phyloP scores from a whole-genome alignment of 2,888 invertebrate genomes.

The Schizaphis graminum region DNA sequence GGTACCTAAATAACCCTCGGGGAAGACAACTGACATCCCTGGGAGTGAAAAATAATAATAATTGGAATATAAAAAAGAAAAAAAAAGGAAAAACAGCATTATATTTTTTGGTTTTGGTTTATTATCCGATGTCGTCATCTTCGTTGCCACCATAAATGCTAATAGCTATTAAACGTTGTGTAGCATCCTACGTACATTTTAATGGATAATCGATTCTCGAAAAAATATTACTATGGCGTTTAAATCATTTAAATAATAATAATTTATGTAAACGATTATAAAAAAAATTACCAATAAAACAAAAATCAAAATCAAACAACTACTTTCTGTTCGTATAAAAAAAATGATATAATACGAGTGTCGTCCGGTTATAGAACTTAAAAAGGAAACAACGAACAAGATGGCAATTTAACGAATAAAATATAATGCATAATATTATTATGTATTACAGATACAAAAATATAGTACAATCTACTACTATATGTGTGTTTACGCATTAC shows the following conservation, averaged over 20 bases:
- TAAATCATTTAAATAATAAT: background rate
- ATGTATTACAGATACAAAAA: background rate
- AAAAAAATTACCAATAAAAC: background rate
- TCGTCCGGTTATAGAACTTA: background rate
- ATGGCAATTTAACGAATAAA: background rate
- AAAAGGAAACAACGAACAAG: background rate
- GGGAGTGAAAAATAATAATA: conserved; percentile 42
- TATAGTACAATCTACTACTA: background rate
- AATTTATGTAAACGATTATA: background rate
- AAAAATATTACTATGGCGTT: background rate
- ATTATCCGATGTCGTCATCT: background rate
- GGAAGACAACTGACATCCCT: conserved; percentile 38
- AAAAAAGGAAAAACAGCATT: background rate
- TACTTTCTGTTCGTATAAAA: background rate
- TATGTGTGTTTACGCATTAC: background rate
- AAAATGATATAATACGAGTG: background rate
- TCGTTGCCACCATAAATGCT: background rate
- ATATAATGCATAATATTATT: background rate
- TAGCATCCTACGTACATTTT: background rate
- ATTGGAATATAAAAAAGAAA: conserved; percentile 29
- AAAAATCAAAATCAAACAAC: background rate
- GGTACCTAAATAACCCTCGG: conserved; percentile 30
- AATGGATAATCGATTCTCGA: conserved; percentile 27
- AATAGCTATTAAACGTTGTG: conserved; percentile 35
- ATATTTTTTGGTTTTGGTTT: background rate